These are phyloP conservation scores for Tachuris rubrigastra DNA, from an alignment of 2,113 vertebrate species.

Conservation along the genomic window DNA sequence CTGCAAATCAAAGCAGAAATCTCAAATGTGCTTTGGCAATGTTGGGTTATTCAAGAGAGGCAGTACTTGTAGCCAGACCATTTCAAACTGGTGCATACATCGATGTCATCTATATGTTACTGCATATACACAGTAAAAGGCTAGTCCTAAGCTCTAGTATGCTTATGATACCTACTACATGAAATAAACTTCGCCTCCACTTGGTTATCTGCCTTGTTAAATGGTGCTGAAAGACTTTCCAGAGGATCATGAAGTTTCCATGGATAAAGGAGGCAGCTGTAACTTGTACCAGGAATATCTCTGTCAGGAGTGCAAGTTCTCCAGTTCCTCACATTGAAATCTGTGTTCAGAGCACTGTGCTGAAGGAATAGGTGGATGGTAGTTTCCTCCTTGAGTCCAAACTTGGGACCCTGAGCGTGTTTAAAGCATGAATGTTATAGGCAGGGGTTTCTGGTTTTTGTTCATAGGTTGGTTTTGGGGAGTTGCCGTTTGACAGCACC, in stretches of 20 bases:
- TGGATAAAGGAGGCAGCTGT: not conserved
- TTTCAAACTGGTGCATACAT: not conserved
- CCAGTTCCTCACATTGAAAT: not conserved
- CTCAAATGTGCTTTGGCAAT: not conserved
- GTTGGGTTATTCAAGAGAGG: not conserved
- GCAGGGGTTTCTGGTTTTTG: not conserved
- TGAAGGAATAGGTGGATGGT: not conserved
- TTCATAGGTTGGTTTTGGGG: constrained; percentile 89
- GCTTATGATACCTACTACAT: not conserved
- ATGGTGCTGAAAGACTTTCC: not conserved
- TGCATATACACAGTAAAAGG: not conserved
- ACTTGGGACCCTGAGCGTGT: fast-evolving
- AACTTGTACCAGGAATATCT: not conserved
- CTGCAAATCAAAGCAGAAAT: not conserved
- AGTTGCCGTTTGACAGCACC: constrained; percentile 89
- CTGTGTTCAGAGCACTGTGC: not conserved
- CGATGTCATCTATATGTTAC: not conserved
- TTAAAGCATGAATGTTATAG: not conserved
- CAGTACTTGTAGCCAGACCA: not conserved
- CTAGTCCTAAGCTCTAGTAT: not conserved
- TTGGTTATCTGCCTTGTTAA: not conserved
- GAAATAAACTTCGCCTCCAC: not conserved
- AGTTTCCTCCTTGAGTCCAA: not conserved
- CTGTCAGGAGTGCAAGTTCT: not conserved
- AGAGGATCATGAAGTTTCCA: not conserved